phyloP scores from a whole-genome alignment of 2,113 vertebrate genomes.

The Xyliphius kryptos region DNA sequence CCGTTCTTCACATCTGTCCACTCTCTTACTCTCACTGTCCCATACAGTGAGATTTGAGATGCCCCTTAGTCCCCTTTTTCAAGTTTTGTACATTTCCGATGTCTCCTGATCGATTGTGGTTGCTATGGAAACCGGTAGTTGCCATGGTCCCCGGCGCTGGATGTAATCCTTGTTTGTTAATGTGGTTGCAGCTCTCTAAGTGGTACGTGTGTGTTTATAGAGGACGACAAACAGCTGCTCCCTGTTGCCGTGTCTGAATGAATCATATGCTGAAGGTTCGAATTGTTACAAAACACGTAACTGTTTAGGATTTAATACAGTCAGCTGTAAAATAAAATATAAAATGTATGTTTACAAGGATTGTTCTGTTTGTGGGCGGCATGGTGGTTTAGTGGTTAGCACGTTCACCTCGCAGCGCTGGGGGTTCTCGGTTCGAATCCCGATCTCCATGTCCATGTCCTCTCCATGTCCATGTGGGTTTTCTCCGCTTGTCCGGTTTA shows the following conservation, averaged over 20 bases:
- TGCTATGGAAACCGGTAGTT: constrained; percentile 32
- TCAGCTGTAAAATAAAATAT: neutral
- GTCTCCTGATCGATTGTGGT: constrained; percentile 14
- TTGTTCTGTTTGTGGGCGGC: too few species aligned
- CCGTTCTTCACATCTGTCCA: neutral
- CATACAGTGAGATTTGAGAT: neutral
- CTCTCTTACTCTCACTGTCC: neutral
- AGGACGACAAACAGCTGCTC: neutral
- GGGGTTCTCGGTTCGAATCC: too few species aligned
- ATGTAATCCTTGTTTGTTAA: constrained; percentile 23
- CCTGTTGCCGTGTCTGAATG: too few species aligned
- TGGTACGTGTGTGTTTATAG: neutral
- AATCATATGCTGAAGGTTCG: too few species aligned
- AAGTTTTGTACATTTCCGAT: constrained; percentile 23
- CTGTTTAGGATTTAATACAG: neutral
- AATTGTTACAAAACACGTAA: neutral
- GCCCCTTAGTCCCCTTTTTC: neutral
- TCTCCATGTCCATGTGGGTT: too few species aligned
- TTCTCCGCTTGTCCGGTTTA: too few species aligned
- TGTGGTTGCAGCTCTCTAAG: neutral
- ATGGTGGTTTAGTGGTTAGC: too few species aligned
- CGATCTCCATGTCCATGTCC: too few species aligned
- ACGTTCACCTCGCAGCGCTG: too few species aligned
- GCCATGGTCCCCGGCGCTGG: constrained; percentile 27
- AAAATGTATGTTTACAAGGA: too few species aligned